Evolutionary conservation across 2,888 invertebrate species (phyloP), one percentile per base, ranked within the genome.

Genomic region (Leptinotarsa juncta): DNA sequence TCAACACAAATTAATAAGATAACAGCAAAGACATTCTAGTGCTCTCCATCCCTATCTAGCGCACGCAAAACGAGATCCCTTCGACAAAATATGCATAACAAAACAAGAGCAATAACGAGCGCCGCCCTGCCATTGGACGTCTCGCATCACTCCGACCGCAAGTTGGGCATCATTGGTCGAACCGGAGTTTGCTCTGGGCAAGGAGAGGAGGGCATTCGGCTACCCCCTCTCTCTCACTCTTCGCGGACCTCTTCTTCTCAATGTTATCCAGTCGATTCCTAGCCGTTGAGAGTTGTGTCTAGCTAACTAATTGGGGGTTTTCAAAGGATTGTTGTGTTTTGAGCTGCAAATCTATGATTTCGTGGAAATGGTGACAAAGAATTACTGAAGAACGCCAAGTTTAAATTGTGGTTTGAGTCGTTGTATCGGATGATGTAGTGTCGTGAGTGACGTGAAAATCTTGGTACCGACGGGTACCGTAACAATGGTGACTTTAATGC

Each of bases 401-500:
- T 53, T 26, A 42, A 14, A 26, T 53, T 26, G 53, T 71, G 66
- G 68, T 68, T 67, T 67, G 67, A 60, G 42, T 67, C 49, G 72
- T 60, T n/a, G 26, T 4, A 16, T 4, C 32, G 53, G 53, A 66
- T 62, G 71, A 67, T 75, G 62, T 67, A 71, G 75, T 77, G 67
- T 71, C 57, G 70, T 73, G 74, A 65, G 68, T 70, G 71, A 20
- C 69, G 50, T 16, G 32, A 51, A 65, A 70, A 74, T 69, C 42
- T 65, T 50, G 78, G 81, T 81, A 79, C 81, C 83, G 81, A 70
- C 79, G 78, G 84, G 82, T 81, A 79, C 81, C 80, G 76, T 81
- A 83, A 85, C 86, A 86, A 91, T 92, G 91, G 91, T 92, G 90
- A 91, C 91, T 84, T 90, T 92, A 89, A 91, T 92, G 91, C 91